Conservation (phyloP, 2,113 vertebrate genomes). For the Phainopepla nitens region DNA sequence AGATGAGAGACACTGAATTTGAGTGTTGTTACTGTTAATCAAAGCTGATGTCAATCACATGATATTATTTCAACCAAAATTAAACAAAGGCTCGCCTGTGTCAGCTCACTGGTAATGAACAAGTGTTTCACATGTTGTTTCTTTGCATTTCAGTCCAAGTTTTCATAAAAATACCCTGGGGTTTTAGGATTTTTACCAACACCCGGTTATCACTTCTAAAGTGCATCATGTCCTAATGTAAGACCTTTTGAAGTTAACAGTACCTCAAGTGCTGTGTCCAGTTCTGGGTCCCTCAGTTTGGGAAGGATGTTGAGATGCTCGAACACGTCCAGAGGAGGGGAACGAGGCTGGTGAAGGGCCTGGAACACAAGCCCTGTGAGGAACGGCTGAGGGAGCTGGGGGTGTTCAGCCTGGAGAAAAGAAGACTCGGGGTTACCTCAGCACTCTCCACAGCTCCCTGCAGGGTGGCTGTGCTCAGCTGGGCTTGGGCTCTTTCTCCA, state of each 20-base stretch:
- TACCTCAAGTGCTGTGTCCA: too few species aligned
- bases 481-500: too few species aligned
- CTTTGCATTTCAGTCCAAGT: neutral
- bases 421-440: too few species aligned
- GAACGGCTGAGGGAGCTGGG: too few species aligned
- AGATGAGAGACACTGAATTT: neutral
- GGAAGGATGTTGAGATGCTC: too few species aligned
- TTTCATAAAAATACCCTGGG: neutral
- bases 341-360: too few species aligned
- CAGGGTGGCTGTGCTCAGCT: too few species aligned
- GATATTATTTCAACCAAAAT: neutral
- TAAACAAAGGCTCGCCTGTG: neutral
- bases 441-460: too few species aligned
- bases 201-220: constrained; percentile 10
- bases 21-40: constrained; percentile 25
- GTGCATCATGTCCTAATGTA: neutral
- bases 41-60: constrained; percentile 6
- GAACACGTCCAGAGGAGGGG: too few species aligned
- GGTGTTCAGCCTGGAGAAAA: too few species aligned
- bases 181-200: neutral
- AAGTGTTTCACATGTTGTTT: neutral
- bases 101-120: neutral
- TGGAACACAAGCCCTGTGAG: too few species aligned
- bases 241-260: neutral
- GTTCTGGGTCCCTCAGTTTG: too few species aligned